These are phyloP conservation scores for Lydus trimaculatus DNA, from an alignment of 2,888 invertebrate genomes.

Conservation along the genomic window DNA sequence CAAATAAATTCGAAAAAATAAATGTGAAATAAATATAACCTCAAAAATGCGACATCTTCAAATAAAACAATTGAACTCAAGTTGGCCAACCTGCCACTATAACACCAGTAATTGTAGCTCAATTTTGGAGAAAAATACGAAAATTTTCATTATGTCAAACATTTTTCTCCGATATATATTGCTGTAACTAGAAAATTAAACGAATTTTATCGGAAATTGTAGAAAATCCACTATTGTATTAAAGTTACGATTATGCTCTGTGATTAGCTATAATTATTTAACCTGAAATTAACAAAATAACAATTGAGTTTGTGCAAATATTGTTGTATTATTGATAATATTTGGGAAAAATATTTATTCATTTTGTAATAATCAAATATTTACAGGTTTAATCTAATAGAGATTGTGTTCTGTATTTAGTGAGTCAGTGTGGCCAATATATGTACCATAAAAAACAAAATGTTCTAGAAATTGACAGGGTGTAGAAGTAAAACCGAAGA, in stretches of 20 bases:
- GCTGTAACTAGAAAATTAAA: too few relatives aligned
- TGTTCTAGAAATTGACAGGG: conserved; percentile 26
- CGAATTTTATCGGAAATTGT: too few relatives aligned
- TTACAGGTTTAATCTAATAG: not conserved
- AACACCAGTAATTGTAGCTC: not conserved
- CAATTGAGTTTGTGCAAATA: too few relatives aligned
- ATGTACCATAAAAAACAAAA: conserved; percentile 5
- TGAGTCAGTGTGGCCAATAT: not conserved
- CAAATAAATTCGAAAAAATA: not conserved
- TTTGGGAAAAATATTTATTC: not conserved
- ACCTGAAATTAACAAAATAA: too few relatives aligned
- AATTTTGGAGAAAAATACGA: not conserved
- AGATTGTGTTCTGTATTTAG: not conserved
- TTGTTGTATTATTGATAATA: not conserved
- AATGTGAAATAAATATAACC: conserved; percentile 24
- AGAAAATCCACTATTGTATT: too few relatives aligned
- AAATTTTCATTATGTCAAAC: too few relatives aligned
- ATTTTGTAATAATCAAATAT: not conserved
- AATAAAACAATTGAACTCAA: not conserved
- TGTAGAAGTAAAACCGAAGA: conserved; percentile 22
- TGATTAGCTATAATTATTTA: too few relatives aligned
- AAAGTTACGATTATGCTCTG: too few relatives aligned
- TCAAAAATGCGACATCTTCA: conserved; percentile 15
- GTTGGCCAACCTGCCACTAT: not conserved
- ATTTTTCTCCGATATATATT: too few relatives aligned